Base-by-base conservation (phyloP, 2,888 invertebrate species). In the Hedya salicella region DNA sequence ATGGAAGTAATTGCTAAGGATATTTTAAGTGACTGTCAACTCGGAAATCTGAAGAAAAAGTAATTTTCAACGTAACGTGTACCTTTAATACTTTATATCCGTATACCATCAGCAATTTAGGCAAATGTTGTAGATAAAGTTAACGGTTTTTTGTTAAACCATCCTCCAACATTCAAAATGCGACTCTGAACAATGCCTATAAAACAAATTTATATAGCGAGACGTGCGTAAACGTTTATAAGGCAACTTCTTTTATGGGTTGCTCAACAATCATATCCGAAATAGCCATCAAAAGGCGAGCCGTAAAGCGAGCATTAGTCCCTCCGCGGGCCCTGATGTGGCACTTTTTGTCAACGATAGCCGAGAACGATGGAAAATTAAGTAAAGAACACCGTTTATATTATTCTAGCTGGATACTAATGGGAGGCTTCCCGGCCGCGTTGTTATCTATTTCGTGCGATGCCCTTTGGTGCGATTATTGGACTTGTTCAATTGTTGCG, bases 221-320 rank as follows among this genome's bases (percentile, higher is more conserved):
- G 72, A 76, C 74, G 71, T 75, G 77, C 57, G 76, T 72, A 75
- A 76, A 73, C 79, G 78, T 80, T 83, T 79, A 79, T 79, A 78
- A 79, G 78, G 79, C 76, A 80, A 81, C 77, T 81, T 80, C 71
- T 85, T 83, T 85, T 84, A 85, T 80, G 86, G 83, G 80, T 80
- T 61, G 66, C 83, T 77, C 82, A 83, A 85, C 86, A 87, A 88
- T 86, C 82, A 86, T 88, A 86, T 83, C 80, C 80, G 80, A 84
- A 83, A 85, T 85, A 84, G 80, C 80, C 83, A 82, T 89, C 87
- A 89, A 89, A 87, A 83, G 86, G 82, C 80, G 80, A 76, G 79
- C 81, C 86, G 82, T 89, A 88, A 89, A 89, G 81, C 78, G 81
- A 76, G 78, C 86, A 86, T 89, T 88, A 87, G 86, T 82, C 85